These are phyloP conservation scores for Cichladusa arquata DNA, from an alignment of 2,113 vertebrate genomes.

Conservation along the genomic window DNA sequence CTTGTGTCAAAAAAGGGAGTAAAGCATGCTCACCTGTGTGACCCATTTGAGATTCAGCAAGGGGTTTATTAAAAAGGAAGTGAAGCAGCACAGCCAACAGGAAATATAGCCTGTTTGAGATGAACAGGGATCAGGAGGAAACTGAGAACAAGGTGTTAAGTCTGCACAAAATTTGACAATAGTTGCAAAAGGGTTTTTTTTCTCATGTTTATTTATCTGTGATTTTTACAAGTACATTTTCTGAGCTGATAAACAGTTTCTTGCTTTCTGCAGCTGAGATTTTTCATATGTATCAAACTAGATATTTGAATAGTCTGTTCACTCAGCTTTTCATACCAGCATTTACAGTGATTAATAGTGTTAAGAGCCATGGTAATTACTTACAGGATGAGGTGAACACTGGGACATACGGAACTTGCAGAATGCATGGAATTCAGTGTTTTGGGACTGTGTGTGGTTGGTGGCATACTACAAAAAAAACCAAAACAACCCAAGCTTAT, in stretches of 20 bases:
- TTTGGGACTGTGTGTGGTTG: neutral
- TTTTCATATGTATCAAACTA: neutral
- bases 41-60: neutral
- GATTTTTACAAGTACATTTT: neutral
- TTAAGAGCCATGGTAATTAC: neutral
- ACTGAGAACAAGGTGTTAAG: neutral
- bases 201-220: neutral
- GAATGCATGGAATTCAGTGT: neutral
- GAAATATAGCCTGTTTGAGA: neutral
- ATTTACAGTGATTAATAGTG: neutral
- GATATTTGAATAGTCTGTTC: neutral
- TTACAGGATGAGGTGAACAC: neutral
- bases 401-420: neutral
- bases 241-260: neutral
- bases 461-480: neutral
- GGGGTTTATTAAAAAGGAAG: neutral
- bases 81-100: neutral
- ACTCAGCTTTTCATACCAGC: neutral
- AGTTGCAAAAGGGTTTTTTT: neutral
- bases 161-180: neutral
- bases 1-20: neutral
- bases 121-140: neutral
- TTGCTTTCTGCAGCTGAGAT: neutral
- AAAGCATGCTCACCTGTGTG: neutral
- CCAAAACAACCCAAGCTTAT: too few relatives aligned